Base-by-base conservation (phyloP, 2,888 invertebrate genomes). In the Zhengitettix transpicula region DNA sequence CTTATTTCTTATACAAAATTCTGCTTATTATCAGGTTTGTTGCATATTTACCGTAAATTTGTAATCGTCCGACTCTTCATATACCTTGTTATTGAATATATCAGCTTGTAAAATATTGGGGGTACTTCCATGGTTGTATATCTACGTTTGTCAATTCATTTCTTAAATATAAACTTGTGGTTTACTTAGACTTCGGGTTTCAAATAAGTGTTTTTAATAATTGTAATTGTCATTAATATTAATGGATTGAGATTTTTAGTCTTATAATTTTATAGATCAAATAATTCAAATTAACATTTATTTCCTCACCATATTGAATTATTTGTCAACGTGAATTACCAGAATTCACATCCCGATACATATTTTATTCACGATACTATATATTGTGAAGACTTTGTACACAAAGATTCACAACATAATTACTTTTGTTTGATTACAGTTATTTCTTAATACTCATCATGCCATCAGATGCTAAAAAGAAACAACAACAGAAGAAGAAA, bases 391-490 rank as follows among this genome's bases (percentile, higher is more conserved):
- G 2, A 2, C 28, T 7, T 5, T 28, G 28, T 28, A 28, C 7
- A 5, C 28, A 28, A 28, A 5, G 28, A 28, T 28, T 28, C 7
- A 5, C 3, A 28, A 28, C 2, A 28, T 28, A 28, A 28, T 28
- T 28, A 28, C 28, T 28, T 28, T 28, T 28, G 28, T 28, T 28
- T 28, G 2, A 28, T 28, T 28, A 28, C 28, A 28, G 28, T 28
- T 28, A 28, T 7, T 28, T 28, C 28, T 7, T 28, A 28, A 28
- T 28, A 28, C 28, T 60, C 57, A 60, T 60, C 41, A 99, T 99
- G 99, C 97, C 99, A 73, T 99, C 99, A 69, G 98, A 98, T 76
- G 87, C 96, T 44, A 98, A 99, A 76, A 98, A 99, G 81, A 92
- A 94, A 72, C 89, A 96, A 73, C 94, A 92, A 71, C 92, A 92